Conservation (phyloP, 2,888 invertebrate species). For the Nesidiocoris tenuis region DNA sequence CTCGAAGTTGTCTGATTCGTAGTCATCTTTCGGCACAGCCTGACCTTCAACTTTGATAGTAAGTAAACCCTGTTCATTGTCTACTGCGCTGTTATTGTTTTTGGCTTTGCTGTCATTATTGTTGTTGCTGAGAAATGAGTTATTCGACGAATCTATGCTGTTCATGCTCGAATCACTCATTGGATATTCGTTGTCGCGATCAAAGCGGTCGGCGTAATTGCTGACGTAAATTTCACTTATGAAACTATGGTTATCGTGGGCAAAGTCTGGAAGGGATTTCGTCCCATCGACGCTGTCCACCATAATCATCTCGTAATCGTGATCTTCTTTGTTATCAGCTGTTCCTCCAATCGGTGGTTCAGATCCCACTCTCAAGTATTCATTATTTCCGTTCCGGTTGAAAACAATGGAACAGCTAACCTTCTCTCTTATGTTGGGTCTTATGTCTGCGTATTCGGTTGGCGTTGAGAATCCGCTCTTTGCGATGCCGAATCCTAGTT, state of each 20-base stretch:
- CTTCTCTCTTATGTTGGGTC: constrained; percentile 22
- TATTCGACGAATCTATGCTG: constrained; percentile 53
- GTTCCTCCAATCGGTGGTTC: constrained; percentile 44
- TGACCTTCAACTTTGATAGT: constrained; percentile 80
- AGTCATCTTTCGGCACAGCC: constrained; percentile 61
- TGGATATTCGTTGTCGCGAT: constrained; percentile 47
- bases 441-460: constrained; percentile 37
- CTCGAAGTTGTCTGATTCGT: constrained; percentile 80
- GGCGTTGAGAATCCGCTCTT: constrained; percentile 34
- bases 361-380: constrained; percentile 48
- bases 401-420: constrained; percentile 35
- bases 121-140: constrained; percentile 47
- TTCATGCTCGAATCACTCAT: constrained; percentile 57
- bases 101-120: constrained; percentile 30
- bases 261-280: constrained; percentile 57
- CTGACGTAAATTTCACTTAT: constrained; percentile 79
- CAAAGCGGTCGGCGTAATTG: constrained; percentile 60
- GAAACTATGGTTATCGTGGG: constrained; percentile 63
- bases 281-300: constrained; percentile 49
- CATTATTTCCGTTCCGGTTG: constrained; percentile 24
- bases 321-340: constrained; percentile 52
- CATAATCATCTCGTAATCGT: constrained; percentile 57
- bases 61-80: constrained; percentile 60
- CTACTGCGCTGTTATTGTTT: constrained; percentile 7
- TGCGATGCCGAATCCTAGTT: constrained; percentile 35